Evolutionary conservation across 1,140 invertebrate genomes (phyloP).

Genomic region (Agrypnia vestita): DNA sequence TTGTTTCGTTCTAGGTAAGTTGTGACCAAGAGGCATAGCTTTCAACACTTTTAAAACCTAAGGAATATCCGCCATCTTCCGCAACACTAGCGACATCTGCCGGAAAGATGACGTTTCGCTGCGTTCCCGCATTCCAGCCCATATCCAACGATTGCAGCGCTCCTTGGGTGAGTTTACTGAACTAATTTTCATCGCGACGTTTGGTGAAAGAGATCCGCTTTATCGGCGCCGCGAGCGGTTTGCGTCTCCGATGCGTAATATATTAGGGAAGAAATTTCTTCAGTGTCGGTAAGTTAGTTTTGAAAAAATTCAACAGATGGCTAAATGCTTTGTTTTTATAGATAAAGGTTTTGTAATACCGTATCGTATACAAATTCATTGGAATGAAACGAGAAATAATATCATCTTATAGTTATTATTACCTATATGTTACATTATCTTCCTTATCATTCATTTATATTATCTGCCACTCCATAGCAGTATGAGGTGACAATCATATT

Average conservation of each 20-base stretch:
- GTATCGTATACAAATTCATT: no score
- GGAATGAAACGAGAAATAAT: no score
- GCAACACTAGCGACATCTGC: conserved; percentile 30
- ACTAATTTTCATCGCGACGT: conserved; percentile 14
- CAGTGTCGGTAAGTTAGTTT: background rate
- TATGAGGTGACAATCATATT: no score
- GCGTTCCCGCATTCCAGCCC: conserved; percentile 78
- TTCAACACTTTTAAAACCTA: conserved; percentile 25
- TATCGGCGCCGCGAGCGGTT: conserved; percentile 31
- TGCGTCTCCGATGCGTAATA: conserved; percentile 17
- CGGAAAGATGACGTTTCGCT: conserved; percentile 75
- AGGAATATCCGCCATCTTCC: background rate
- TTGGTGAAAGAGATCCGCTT: conserved; percentile 26
- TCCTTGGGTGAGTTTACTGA: conserved; percentile 76
- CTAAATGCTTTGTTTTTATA: background rate
- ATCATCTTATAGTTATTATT: no score
- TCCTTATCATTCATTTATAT: no score
- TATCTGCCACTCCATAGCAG: no score
- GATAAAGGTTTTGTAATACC: no score
- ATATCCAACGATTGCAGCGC: conserved; percentile 77
- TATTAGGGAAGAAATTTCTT: background rate
- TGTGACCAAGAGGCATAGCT: conserved; percentile 66
- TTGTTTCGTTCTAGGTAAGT: conserved; percentile 73
- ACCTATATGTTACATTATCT: no score
- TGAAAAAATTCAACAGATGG: background rate